Evolutionary conservation across 1,140 invertebrate genomes (phyloP).

Genomic region (Tyrophagus putrescentiae): DNA sequence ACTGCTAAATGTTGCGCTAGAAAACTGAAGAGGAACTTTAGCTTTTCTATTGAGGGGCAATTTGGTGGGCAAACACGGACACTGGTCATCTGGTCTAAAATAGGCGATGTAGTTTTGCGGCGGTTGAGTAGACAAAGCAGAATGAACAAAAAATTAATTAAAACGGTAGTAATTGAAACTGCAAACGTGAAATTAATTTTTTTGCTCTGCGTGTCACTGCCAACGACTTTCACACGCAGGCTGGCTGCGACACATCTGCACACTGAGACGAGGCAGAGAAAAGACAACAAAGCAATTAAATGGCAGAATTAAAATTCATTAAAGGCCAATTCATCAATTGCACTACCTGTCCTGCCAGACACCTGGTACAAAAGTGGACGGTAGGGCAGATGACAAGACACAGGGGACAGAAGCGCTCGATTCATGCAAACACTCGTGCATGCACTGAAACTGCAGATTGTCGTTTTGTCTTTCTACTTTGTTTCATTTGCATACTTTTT

Average conservation of each 20-base stretch:
- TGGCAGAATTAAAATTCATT: slow-evolving; percentile 8
- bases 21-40: too few species aligned
- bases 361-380: too few species aligned
- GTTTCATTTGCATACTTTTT: background rate
- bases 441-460: too few species aligned
- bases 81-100: too few species aligned
- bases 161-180: background rate
- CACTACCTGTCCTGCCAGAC: background rate
- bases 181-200: slow-evolving; percentile 15
- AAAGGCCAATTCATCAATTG: slow-evolving; percentile 12
- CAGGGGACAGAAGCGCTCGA: too few species aligned
- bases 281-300: slow-evolving; percentile 3
- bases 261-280: background rate
- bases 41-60: too few species aligned
- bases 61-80: too few species aligned
- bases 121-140: background rate
- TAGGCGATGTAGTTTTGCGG: too few species aligned
- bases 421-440: slow-evolving; percentile 1
- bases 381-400: too few species aligned
- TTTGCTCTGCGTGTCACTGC: background rate
- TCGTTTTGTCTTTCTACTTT: background rate
- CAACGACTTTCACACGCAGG: slow-evolving; percentile 5
- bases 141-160: slow-evolving; percentile 2
- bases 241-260: background rate
- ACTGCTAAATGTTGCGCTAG: too few species aligned